A percentile compares a stretch with the other conserved stretches of the same genome.
Evolutionary conservation across 1,140 invertebrate genomes (phyloP).

Genomic region (Idris sp.): DNA sequence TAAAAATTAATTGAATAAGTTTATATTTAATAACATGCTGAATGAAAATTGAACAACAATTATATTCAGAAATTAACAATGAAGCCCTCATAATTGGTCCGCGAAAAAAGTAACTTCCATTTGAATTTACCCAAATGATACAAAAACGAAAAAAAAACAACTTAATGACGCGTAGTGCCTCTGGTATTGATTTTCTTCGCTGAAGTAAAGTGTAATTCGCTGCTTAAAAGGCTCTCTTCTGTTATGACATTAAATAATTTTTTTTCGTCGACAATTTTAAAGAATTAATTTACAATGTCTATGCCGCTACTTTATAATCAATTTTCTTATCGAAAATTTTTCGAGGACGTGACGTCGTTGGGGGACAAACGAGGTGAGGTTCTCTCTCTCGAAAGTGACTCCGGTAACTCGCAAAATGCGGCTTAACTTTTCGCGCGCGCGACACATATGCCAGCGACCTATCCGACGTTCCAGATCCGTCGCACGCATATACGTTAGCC

Average conservation of each 20-base stretch:
- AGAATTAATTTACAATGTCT: no score
- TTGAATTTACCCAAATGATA: constrained; percentile 30
- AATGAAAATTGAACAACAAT: neutral
- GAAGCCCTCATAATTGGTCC: constrained; percentile 11
- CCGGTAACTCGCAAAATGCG: constrained; percentile 56
- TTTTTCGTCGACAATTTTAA: neutral
- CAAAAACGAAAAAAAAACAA: constrained; percentile 50
- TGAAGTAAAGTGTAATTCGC: constrained; percentile 8
- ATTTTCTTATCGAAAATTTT: constrained; percentile 33
- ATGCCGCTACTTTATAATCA: constrained; percentile 12
- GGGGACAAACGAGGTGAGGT: constrained; percentile 46
- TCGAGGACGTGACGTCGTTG: constrained; percentile 36
- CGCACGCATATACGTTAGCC: constrained; percentile 60
- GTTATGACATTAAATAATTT: neutral
- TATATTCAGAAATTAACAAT: constrained; percentile 4
- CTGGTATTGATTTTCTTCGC: constrained; percentile 30
- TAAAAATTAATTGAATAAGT: constrained; percentile 46
- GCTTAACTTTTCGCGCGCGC: constrained; percentile 59
- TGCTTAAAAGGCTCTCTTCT: no score
- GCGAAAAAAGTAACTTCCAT: neutral
- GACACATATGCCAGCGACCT: constrained; percentile 54
- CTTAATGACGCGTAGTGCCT: constrained; percentile 15
- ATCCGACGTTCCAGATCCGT: constrained; percentile 61
- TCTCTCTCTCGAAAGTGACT: constrained; percentile 33
- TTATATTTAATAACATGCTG: constrained; percentile 25